A percentile compares a stretch with the other conserved stretches of the same genome.
These are phyloP conservation scores for Rosalia funebris DNA, from an alignment of 2,888 invertebrate genomes.

Conservation along the genomic window DNA sequence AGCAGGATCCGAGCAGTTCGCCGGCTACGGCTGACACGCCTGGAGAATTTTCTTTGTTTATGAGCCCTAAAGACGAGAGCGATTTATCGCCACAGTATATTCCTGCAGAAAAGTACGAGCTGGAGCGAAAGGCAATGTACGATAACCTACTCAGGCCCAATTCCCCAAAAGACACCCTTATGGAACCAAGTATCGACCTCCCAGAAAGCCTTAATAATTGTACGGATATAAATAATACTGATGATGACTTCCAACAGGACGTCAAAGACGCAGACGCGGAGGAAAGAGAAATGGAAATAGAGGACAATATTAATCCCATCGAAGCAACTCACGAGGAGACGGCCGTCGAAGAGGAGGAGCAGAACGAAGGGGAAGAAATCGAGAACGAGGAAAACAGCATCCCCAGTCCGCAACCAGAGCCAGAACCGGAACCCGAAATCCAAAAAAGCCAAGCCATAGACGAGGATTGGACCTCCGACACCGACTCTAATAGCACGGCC, in stretches of 20 bases:
- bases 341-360: slow-evolving; percentile 46
- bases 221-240: slow-evolving; percentile 6
- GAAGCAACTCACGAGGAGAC: slow-evolving; percentile 50
- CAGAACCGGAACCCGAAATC: slow-evolving; percentile 12
- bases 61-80: slow-evolving; percentile 58
- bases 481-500: slow-evolving; percentile 55
- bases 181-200: slow-evolving; percentile 25
- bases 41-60: slow-evolving; percentile 56
- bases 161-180: slow-evolving; percentile 45
- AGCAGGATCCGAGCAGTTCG: slow-evolving; percentile 61
- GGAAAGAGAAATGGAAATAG: slow-evolving; percentile 26
- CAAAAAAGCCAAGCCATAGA: slow-evolving; percentile 44
- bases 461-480: slow-evolving; percentile 56
- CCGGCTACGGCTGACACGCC: slow-evolving; percentile 61
- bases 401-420: slow-evolving; percentile 18
- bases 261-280: slow-evolving; percentile 50
- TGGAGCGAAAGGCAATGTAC: slow-evolving; percentile 63
- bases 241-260: slow-evolving; percentile 54
- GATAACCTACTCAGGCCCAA: slow-evolving; percentile 61
- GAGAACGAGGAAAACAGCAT: slow-evolving; percentile 24
- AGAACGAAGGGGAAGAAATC: slow-evolving; percentile 25
- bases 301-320: slow-evolving; percentile 25
- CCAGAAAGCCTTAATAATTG: slow-evolving; percentile 1
- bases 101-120: slow-evolving; percentile 64
- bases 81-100: slow-evolving; percentile 63